phyloP scores from a whole-genome alignment of 2,113 vertebrate genomes.

The Alces alces region DNA sequence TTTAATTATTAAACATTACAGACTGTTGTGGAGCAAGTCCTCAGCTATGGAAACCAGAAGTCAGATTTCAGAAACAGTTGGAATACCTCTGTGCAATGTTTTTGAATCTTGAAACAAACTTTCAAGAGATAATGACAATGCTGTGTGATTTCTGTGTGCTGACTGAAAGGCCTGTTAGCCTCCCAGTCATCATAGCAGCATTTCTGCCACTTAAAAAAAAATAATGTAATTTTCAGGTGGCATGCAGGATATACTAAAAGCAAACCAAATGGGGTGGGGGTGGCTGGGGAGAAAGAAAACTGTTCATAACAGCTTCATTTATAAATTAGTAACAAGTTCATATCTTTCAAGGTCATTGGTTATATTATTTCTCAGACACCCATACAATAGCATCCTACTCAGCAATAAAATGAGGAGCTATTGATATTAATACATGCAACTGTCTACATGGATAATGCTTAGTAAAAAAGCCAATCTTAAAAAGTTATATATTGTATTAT shows the following conservation, averaged over 20 bases:
- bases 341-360: background rate
- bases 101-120: slow-evolving; percentile 90
- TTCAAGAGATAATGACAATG: slow-evolving; percentile 84
- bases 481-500: background rate
- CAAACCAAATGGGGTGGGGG: no score
- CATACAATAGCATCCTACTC: background rate
- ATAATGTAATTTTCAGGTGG: slow-evolving; percentile 71
- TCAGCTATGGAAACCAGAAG: slow-evolving; percentile 79
- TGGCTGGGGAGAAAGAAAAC: background rate
- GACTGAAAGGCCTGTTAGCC: slow-evolving; percentile 80
- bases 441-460: background rate
- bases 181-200: slow-evolving; percentile 77
- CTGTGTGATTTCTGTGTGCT: slow-evolving; percentile 82
- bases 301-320: background rate
- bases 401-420: background rate
- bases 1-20: slow-evolving; percentile 87
- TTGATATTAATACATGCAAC: background rate
- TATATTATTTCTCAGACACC: background rate
- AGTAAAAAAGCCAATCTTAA: background rate
- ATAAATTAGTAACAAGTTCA: background rate
- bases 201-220: slow-evolving; percentile 62
- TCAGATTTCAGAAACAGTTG: slow-evolving; percentile 80
- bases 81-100: slow-evolving; percentile 91
- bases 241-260: background rate
- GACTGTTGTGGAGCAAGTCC: slow-evolving; percentile 78